Evolutionary conservation across 64 coral and sea anemone species (phyloP).

Genomic region (Dendronephthya gigantea): DNA sequence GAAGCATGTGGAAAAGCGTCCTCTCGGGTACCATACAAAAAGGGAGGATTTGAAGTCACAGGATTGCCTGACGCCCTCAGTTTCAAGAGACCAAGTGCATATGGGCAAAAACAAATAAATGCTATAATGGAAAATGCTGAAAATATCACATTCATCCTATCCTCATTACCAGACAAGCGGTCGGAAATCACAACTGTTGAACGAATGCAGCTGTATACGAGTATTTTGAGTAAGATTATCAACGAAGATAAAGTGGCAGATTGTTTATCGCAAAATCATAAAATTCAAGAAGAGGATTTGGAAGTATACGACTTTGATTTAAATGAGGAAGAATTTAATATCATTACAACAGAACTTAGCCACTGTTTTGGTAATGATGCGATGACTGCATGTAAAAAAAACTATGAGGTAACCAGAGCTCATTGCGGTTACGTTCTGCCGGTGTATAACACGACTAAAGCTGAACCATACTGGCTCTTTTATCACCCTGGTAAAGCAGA

Average conservation of each 20-base stretch:
- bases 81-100: neutral
- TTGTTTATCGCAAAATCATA: neutral
- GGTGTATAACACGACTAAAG: neutral
- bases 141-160: neutral
- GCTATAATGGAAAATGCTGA: neutral
- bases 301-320: neutral
- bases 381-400: neutral
- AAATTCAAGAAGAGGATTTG: neutral
- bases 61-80: neutral
- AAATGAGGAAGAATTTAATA: neutral
- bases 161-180: neutral
- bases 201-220: neutral
- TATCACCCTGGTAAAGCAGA: neutral
- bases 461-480: slow-evolving; percentile 2
- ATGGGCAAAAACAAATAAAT: neutral
- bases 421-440: neutral
- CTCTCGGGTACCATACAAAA: neutral
- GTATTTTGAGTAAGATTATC: neutral
- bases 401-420: neutral
- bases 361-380: neutral
- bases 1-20: neutral
- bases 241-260: neutral
- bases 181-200: neutral
- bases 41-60: neutral
- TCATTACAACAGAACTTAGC: neutral